phyloP scores from a whole-genome alignment of 2,888 invertebrate genomes.

The Auanema freiburgensis region DNA sequence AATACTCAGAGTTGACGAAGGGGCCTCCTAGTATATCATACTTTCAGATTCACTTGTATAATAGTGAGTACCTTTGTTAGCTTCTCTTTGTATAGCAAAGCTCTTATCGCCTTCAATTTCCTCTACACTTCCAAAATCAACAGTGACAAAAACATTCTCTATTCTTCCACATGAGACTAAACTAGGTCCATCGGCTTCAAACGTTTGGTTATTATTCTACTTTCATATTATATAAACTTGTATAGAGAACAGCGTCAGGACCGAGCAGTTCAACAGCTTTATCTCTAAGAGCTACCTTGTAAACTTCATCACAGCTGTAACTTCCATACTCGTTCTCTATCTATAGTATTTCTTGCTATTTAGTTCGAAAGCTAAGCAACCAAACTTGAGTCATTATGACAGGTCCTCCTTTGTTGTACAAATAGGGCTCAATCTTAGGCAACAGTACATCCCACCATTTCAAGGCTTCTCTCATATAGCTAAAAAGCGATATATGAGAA shows the following conservation, averaged over 20 bases:
- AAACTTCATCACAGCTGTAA: conserved; percentile 76
- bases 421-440: conserved; percentile 56
- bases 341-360: conserved; percentile 38
- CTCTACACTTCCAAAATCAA: conserved; percentile 21
- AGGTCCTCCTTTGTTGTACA: conserved; percentile 67
- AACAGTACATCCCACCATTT: conserved; percentile 18
- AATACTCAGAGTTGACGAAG: conserved; percentile 79
- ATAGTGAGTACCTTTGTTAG: conserved; percentile 5
- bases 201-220: not conserved
- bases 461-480: conserved; percentile 15
- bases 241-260: conserved; percentile 77
- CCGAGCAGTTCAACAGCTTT: conserved; percentile 71
- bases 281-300: conserved; percentile 74
- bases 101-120: conserved; percentile 14
- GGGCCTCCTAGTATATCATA: conserved; percentile 71
- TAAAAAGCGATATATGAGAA: conserved; percentile 11
- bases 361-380: not conserved
- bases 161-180: conserved; percentile 9
- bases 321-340: conserved; percentile 71
- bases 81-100: conserved; percentile 9
- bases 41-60: not conserved
- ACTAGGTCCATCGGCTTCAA: not conserved
- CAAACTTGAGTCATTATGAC: conserved; percentile 65
- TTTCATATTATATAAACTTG: conserved; percentile 21
- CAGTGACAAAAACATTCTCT: conserved; percentile 21